A percentile compares a stretch with the other conserved stretches of the same genome.
Evolutionary conservation across 2,113 vertebrate genomes (phyloP).

Genomic region (Atlantisia rogersi): DNA sequence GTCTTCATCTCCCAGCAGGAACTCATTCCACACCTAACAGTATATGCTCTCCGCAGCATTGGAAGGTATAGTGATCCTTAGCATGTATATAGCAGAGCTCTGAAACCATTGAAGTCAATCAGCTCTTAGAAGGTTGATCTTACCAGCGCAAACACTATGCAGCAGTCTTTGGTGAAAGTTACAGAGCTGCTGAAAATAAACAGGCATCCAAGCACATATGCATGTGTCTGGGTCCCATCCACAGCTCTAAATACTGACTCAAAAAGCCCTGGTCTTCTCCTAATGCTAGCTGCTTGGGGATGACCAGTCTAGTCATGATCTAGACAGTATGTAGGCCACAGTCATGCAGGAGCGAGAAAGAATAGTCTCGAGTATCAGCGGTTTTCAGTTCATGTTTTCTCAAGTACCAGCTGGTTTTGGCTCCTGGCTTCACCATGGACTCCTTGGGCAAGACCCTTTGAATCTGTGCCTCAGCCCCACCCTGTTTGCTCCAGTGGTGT

Average conservation of each 20-base stretch:
- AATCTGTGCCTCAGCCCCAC: background rate
- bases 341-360: background rate
- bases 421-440: background rate
- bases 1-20: background rate
- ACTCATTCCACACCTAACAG: background rate
- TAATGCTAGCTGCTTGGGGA: background rate
- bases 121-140: background rate
- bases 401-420: fast-evolving
- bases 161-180: background rate
- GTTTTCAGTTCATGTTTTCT: background rate
- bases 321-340: background rate
- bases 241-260: background rate
- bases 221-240: background rate
- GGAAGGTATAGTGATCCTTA: background rate
- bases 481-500: background rate
- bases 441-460: background rate
- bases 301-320: too few relatives aligned
- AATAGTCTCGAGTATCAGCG: background rate
- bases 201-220: background rate
- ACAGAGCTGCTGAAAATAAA: background rate
- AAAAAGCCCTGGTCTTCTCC: background rate
- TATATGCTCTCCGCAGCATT: background rate
- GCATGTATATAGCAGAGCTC: background rate
- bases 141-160: background rate
- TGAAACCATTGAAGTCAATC: background rate